phyloP scores from a whole-genome alignment of 2,113 vertebrate species.

The Panthera leo region DNA sequence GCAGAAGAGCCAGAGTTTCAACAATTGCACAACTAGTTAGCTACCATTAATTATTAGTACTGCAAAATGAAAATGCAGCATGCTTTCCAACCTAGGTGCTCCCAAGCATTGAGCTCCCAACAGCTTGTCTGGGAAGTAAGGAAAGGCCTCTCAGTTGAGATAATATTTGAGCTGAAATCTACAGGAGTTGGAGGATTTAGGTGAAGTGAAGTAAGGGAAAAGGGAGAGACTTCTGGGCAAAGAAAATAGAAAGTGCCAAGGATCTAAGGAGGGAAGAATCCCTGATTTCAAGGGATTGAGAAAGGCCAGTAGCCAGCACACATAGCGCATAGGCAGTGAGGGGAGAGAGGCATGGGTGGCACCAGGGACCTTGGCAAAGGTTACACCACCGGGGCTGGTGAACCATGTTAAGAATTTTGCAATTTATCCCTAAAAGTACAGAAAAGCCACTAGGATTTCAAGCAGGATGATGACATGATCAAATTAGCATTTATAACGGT shows the following conservation, averaged over 20 bases:
- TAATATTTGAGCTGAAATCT: neutral
- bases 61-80: neutral
- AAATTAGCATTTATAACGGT: neutral
- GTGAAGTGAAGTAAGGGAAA: neutral
- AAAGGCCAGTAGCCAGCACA: too few species aligned
- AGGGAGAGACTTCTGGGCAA: neutral
- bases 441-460: neutral
- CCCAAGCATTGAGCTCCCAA: neutral
- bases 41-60: neutral
- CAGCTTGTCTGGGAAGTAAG: neutral
- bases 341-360: fast-evolving
- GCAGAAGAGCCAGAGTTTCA: neutral
- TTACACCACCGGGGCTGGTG: neutral
- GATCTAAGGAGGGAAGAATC: fast-evolving
- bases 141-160: neutral
- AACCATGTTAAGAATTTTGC: neutral
- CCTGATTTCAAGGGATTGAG: neutral
- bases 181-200: neutral
- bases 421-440: neutral
- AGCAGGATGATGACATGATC: neutral
- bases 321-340: too few species aligned
- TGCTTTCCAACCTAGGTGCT: neutral
- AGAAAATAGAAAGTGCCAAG: neutral
- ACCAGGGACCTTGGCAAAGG: neutral
- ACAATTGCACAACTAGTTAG: neutral